phyloP scores from a whole-genome alignment of 2,797 vertebrate genomes.

The Periophthalmus magnuspinnatus region DNA sequence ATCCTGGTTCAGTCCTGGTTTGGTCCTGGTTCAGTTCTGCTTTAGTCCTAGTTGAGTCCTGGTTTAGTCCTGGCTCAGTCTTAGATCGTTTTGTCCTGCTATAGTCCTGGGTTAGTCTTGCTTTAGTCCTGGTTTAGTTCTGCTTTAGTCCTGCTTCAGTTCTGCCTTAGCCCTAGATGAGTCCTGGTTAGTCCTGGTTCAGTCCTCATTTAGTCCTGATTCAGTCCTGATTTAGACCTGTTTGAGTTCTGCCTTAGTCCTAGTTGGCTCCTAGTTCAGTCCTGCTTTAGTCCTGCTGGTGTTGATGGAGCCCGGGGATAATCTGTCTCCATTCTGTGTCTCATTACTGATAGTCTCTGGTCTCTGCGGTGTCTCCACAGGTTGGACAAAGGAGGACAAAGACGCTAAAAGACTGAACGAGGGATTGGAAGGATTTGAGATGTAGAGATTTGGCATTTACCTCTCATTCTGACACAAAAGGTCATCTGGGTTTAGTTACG shows the following conservation, averaged over 20 bases:
- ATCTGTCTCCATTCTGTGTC: conserved; percentile 22
- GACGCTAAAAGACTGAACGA: neutral
- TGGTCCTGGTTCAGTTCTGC: too few relatives aligned
- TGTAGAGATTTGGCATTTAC: neutral
- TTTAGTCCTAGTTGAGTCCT: too few relatives aligned
- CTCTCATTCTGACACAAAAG: neutral
- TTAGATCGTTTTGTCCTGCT: too few relatives aligned
- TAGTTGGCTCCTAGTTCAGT: conserved; percentile 2
- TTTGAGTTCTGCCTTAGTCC: conserved; percentile 3
- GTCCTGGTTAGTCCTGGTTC: conserved; percentile 13
- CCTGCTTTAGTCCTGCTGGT: conserved; percentile 4
- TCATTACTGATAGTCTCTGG: conserved; percentile 2
- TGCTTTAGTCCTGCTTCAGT: neutral
- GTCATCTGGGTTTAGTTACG: neutral
- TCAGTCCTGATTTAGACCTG: conserved; percentile 27
- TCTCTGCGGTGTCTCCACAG: neutral
- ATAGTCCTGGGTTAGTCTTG: too few relatives aligned
- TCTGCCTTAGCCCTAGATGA: neutral
- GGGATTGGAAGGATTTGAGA: conserved; percentile 1
- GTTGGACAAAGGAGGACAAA: neutral
- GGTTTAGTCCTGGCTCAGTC: too few relatives aligned
- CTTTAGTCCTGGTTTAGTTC: too few relatives aligned
- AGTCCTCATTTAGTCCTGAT: neutral
- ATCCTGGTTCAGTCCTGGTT: too few relatives aligned
- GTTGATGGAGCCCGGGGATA: conserved; percentile 29